Base-by-base conservation (phyloP, 2,888 invertebrate genomes). In the Diploptera punctata region DNA sequence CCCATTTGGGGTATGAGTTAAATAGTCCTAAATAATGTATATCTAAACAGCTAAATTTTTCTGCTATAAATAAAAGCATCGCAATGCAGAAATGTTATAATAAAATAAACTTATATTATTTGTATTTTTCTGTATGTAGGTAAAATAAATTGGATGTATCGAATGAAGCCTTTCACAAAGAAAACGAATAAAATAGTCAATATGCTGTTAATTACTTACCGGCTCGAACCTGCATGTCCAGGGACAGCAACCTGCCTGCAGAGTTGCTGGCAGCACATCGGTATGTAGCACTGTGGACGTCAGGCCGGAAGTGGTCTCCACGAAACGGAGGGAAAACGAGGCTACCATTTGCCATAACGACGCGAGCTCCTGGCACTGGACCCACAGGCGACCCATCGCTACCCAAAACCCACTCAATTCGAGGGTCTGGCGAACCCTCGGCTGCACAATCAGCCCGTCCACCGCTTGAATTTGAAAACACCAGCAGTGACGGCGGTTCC, bases 201-300 rank as follows among this genome's bases (percentile, higher is more conserved):
- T n/a, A n/a, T n/a, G n/a, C n/a, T n/a, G n/a, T n/a, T n/a, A 18
- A 21, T 9, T 2, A 67, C 73, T 70, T 26, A 73, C 73, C 73
- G 2, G 73, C 70, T 29, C 73, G 49, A 19, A 73, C 73, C 44
- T 70, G 69, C 10, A 73, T 21, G 21, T 73, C 73, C 26, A 69
- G 70, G 2, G 70, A 67, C 7, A 69, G 52, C n/a, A 73, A 54
- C 3, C 70, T 31, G 33, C 73, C 73, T 7, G 73, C 73, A 1
- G 67, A 24, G 67, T 73, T 73, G 60, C 52, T 67, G 21, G 73
- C 73, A 10, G 70, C 68, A 44, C 79, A 79, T 21, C 77, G 73
- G 72, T 78, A 79, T 0, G 78, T 75, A 16, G 77, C 74, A n/a
- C 74, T 74, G 71, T 79, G 79, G 3, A 79, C 78, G 65, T 79